phyloP scores from a whole-genome alignment of 2,888 invertebrate species.

The Drosophila monieri region DNA sequence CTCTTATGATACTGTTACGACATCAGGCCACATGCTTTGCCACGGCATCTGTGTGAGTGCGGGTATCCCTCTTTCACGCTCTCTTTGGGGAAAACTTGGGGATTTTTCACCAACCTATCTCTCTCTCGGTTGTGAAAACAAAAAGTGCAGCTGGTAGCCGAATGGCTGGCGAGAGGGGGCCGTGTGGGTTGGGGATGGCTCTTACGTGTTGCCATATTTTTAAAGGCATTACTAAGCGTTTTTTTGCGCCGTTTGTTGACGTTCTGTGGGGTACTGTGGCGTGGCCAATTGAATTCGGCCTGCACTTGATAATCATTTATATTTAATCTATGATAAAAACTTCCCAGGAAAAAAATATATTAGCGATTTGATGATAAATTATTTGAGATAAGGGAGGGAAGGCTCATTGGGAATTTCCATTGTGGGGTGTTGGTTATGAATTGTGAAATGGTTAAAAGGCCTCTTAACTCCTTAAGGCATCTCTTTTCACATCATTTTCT shows the following conservation, averaged over 20 bases:
- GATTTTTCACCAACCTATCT: slow-evolving; percentile 47
- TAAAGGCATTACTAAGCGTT: slow-evolving; percentile 78
- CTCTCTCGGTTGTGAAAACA: slow-evolving; percentile 68
- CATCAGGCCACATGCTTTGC: slow-evolving; percentile 59
- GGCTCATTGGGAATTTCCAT: neutral
- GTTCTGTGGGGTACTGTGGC: slow-evolving; percentile 21
- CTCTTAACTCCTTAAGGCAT: too few species aligned
- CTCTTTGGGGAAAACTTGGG: slow-evolving; percentile 50
- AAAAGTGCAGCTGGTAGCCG: slow-evolving; percentile 40
- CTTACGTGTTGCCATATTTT: slow-evolving; percentile 81
- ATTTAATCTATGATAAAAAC: slow-evolving; percentile 68
- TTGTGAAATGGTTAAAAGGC: neutral
- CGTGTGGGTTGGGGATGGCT: slow-evolving; percentile 13
- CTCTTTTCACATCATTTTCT: neutral
- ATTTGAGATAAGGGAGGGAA: neutral
- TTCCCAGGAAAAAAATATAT: slow-evolving; percentile 25
- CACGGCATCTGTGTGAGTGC: slow-evolving; percentile 9
- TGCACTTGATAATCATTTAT: slow-evolving; percentile 69
- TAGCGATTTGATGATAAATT: slow-evolving; percentile 14
- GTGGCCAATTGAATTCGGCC: slow-evolving; percentile 49
- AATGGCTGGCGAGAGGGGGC: neutral
- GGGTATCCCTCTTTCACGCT: slow-evolving; percentile 17
- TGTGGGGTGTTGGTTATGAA: neutral
- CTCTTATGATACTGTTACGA: slow-evolving; percentile 64
- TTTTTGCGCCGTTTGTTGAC: slow-evolving; percentile 59